These are phyloP conservation scores for Anomalospiza imberbis DNA, from an alignment of 2,797 vertebrate genomes.

Conservation along the genomic window DNA sequence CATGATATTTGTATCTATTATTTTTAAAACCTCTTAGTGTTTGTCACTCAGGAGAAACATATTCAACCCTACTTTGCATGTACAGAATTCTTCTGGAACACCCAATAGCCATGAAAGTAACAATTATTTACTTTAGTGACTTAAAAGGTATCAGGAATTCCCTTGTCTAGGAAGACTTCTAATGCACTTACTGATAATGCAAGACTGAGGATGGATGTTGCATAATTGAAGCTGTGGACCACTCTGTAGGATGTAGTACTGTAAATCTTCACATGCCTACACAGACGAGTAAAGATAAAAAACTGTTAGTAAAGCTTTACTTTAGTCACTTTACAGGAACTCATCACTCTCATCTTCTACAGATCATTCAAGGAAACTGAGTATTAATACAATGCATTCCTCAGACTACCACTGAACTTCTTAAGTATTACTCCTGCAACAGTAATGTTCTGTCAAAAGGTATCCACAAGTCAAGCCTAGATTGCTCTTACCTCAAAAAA, in stretches of 20 bases:
- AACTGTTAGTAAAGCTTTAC: not conserved
- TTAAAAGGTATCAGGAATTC: not conserved
- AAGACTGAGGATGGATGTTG: constrained; percentile 89
- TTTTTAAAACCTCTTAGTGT: not conserved
- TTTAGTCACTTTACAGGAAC: not conserved
- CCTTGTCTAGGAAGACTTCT: not conserved
- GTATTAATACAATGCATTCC: not conserved
- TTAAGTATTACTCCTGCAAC: not conserved
- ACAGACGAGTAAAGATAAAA: constrained; percentile 21
- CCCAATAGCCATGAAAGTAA: not conserved
- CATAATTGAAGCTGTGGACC: constrained; percentile 93
- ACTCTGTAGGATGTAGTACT: constrained; percentile 94
- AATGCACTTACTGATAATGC: constrained; percentile 85
- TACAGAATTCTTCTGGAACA: not conserved
- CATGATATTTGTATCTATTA: not conserved
- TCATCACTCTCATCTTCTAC: not conserved
- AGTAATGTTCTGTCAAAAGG: not conserved
- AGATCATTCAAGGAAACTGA: not conserved
- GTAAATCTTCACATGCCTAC: constrained; percentile 95
- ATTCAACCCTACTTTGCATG: not conserved
- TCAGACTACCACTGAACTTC: not conserved
- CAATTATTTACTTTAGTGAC: not conserved
- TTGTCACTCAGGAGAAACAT: not conserved
- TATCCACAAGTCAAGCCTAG: not conserved
- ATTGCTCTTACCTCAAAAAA: not conserved